Conservation (phyloP, 2,888 invertebrate species). For the Heliconius sara region DNA sequence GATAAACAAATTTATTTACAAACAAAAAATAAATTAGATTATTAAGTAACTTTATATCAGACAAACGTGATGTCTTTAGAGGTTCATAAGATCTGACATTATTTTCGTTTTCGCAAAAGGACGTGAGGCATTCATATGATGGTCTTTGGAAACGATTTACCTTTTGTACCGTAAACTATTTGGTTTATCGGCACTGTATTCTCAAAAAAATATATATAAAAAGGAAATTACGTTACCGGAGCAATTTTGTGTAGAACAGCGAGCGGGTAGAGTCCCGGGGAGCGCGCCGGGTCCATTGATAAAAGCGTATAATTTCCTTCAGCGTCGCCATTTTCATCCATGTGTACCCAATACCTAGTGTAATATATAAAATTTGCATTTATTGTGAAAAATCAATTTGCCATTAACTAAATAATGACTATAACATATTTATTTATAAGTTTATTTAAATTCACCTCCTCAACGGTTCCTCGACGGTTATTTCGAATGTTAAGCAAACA, state of each 20-base stretch:
- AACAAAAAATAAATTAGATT: conserved; percentile 3
- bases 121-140: conserved; percentile 32
- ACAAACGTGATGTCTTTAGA: conserved; percentile 25
- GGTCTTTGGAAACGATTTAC: conserved; percentile 33
- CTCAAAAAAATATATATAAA: conserved; percentile 12
- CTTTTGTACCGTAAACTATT: conserved; percentile 26
- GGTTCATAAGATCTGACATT: conserved; percentile 20
- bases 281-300: conserved; percentile 78
- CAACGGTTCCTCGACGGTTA: not conserved
- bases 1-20: not conserved
- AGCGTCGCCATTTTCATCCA: conserved; percentile 96
- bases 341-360: conserved; percentile 92
- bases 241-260: conserved; percentile 86
- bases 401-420: not conserved
- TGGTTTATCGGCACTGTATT: conserved; percentile 23
- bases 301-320: conserved; percentile 97
- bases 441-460: not conserved
- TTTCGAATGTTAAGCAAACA: conserved; percentile 15
- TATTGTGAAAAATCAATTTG: not conserved
- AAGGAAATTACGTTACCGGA: conserved; percentile 84
- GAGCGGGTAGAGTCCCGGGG: conserved; percentile 91
- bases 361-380: not conserved
- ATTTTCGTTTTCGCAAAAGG: conserved; percentile 31
- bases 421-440: no score
- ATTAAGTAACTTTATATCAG: conserved; percentile 25